Percentiles rank a stretch among this genome's conserved stretches.
phyloP scores from a whole-genome alignment of 2,113 vertebrate species.

The Seriola aureovittata region DNA sequence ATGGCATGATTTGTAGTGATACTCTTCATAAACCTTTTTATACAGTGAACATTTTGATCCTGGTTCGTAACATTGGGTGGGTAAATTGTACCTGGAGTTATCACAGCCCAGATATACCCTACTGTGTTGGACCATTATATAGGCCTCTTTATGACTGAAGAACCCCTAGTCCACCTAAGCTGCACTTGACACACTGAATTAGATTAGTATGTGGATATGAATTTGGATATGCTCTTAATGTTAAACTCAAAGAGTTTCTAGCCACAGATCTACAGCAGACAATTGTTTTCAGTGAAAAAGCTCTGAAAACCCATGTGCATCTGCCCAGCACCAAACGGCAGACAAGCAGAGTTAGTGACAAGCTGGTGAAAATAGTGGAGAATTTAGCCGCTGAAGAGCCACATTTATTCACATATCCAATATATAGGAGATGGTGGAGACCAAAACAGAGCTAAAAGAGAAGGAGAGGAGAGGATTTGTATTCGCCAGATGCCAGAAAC shows the following conservation, averaged over 20 bases:
- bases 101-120: neutral
- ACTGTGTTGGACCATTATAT: neutral
- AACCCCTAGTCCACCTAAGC: neutral
- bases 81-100: neutral
- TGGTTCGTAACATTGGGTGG: neutral
- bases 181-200: too few species aligned
- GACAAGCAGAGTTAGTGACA: neutral
- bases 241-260: neutral
- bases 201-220: neutral
- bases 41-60: neutral
- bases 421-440: neutral
- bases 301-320: neutral
- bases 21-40: neutral
- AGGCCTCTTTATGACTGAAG: neutral
- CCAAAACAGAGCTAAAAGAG: neutral
- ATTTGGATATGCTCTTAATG: neutral
- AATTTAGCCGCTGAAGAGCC: neutral
- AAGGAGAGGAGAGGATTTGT: too few species aligned
- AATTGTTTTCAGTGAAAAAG: neutral
- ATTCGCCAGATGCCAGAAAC: neutral
- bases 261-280: neutral
- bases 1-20: conserved; percentile 8
- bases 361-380: neutral
- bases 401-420: neutral
- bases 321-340: neutral